Evolutionary conservation across 2,113 vertebrate genomes (phyloP).

Genomic region (Ciconia stormi): DNA sequence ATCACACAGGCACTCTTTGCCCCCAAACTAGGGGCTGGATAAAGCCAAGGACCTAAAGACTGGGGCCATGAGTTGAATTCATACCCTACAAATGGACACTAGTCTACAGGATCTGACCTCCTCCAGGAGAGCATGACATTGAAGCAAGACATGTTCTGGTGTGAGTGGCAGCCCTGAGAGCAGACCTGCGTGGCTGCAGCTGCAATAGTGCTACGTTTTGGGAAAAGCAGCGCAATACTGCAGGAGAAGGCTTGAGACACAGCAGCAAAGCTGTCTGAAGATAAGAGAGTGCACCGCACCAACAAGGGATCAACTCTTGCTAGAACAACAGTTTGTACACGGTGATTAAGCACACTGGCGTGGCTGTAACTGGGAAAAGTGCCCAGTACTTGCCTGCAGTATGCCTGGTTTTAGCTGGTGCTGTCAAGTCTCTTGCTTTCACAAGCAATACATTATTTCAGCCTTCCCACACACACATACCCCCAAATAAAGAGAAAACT

Average conservation of each 20-base stretch:
- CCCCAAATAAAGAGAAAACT: not conserved
- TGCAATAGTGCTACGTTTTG: fast-evolving
- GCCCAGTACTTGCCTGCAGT: not conserved
- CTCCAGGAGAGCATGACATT: not conserved
- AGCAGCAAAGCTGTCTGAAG: not conserved
- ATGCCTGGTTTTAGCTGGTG: not conserved
- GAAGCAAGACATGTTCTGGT: not conserved
- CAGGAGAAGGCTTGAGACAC: not conserved
- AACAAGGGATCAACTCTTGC: not conserved
- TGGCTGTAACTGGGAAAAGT: not conserved
- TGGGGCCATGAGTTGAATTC: not conserved
- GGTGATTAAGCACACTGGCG: not conserved
- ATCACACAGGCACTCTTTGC: not conserved
- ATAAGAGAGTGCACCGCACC: not conserved
- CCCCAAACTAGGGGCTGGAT: not conserved
- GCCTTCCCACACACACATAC: not conserved
- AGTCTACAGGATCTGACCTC: not conserved
- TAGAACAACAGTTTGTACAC: not conserved
- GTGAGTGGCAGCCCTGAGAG: not conserved
- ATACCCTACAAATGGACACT: not conserved
- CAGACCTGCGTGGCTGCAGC: not conserved
- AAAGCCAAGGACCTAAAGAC: not conserved
- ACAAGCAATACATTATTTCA: not conserved
- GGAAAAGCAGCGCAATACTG: not conserved
- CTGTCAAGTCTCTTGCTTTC: not conserved